Percentiles rank a stretch among this genome's conserved stretches.
phyloP scores from a whole-genome alignment of 2,797 vertebrate genomes.

The Leptoclinus maculatus region DNA sequence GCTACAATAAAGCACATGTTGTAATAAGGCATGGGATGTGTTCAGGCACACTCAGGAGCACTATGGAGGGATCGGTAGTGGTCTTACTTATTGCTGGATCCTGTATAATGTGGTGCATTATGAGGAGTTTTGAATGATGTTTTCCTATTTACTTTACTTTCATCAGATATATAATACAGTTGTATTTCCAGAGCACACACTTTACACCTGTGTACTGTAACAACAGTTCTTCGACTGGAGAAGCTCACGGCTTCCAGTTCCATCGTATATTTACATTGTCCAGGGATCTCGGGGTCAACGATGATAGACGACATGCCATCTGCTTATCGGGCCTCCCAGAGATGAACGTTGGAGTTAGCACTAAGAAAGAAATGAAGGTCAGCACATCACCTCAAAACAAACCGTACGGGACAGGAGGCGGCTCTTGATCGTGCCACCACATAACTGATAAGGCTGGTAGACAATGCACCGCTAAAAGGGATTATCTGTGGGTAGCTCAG shows the following conservation, averaged over 20 bases:
- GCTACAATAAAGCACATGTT: conserved; percentile 39
- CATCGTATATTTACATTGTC: conserved; percentile 68
- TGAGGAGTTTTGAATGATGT: conserved; percentile 18
- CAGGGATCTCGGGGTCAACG: conserved; percentile 78
- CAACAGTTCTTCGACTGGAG: conserved; percentile 9
- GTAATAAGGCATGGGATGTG: conserved; percentile 27
- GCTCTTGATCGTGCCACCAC: conserved; percentile 73
- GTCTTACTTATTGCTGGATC: conserved; percentile 25
- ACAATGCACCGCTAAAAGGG: conserved; percentile 77
- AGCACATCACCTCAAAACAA: conserved; percentile 73
- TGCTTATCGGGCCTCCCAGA: conserved; percentile 83
- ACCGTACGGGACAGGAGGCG: conserved; percentile 51
- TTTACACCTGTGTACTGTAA: conserved; percentile 5
- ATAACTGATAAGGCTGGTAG: conserved; percentile 77
- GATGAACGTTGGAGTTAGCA: conserved; percentile 66
- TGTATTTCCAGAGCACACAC: background rate
- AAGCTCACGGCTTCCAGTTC: conserved; percentile 25
- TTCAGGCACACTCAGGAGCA: conserved; percentile 28
- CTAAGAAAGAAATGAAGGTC: conserved; percentile 79
- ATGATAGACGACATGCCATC: conserved; percentile 81
- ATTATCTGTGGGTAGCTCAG: conserved; percentile 80
- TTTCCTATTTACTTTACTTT: conserved; percentile 30
- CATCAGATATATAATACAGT: conserved; percentile 27
- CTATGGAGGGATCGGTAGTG: conserved; percentile 25
- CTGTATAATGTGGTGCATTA: conserved; percentile 26